A percentile compares a stretch with the other conserved stretches of the same genome.
Conservation (phyloP, 2,113 vertebrate genomes). For the Aegotheles bennettii region DNA sequence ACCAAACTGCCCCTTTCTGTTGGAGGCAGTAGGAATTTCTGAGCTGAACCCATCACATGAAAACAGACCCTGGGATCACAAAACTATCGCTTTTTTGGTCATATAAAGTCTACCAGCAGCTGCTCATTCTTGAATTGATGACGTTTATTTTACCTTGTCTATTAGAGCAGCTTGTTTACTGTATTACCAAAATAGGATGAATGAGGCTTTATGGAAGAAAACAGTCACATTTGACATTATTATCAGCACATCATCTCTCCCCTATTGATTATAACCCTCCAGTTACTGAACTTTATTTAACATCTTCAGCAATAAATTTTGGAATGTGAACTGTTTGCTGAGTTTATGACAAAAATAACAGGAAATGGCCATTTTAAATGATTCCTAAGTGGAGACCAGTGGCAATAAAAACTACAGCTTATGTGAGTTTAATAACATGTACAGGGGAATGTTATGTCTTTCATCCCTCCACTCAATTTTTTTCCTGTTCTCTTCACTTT, state of each 20-base stretch:
- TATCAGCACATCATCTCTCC: constrained; percentile 39
- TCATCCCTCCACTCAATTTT: neutral
- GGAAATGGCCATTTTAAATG: constrained; percentile 21
- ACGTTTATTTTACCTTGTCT: constrained; percentile 33
- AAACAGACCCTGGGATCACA: neutral
- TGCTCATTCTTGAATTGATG: constrained; percentile 21
- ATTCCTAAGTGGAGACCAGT: neutral
- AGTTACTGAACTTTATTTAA: constrained; percentile 38
- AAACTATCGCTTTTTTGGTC: neutral
- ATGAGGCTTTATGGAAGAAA: constrained; percentile 28
- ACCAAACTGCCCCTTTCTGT: neutral
- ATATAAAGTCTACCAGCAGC: neutral
- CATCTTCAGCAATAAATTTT: constrained; percentile 15
- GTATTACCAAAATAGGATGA: constrained; percentile 32
- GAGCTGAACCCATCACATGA: neutral
- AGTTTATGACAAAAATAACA: constrained; percentile 42
- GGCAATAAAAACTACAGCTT: neutral
- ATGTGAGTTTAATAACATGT: neutral
- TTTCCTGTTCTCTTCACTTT: neutral
- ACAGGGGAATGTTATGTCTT: neutral
- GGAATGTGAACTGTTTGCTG: constrained; percentile 44
- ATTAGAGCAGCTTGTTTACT: constrained; percentile 22
- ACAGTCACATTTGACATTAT: constrained; percentile 4
- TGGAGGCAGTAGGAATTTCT: neutral
- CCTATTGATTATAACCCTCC: constrained; percentile 42